phyloP scores from a whole-genome alignment of 2,113 vertebrate genomes.

The Balaenoptera acutorostrata region DNA sequence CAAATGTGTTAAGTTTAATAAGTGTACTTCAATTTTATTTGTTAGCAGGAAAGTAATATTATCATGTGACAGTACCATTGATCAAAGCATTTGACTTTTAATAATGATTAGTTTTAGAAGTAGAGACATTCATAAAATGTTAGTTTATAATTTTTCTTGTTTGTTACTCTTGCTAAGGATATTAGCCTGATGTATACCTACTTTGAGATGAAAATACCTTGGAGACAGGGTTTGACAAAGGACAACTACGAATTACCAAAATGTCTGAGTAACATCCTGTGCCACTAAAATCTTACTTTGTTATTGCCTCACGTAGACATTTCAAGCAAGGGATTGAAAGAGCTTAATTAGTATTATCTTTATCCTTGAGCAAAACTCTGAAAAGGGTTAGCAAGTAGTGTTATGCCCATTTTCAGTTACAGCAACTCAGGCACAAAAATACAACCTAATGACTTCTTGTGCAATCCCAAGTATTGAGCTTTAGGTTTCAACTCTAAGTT shows the following conservation, averaged over 20 bases:
- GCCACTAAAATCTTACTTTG: not conserved
- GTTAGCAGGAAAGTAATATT: not conserved
- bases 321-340: not conserved
- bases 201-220: slow-evolving; percentile 5
- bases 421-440: not conserved
- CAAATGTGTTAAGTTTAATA: not conserved
- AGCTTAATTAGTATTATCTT: not conserved
- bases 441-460: not conserved
- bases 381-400: not conserved
- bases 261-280: not conserved
- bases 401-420: not conserved
- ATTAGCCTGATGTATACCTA: not conserved
- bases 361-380: not conserved
- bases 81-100: slow-evolving; percentile 4
- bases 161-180: not conserved
- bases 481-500: not conserved
- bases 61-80: not conserved
- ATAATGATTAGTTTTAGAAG: not conserved
- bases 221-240: not conserved
- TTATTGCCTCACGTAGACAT: not conserved
- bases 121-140: not conserved
- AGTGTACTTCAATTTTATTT: not conserved
- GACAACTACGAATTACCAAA: not conserved
- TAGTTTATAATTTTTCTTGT: not conserved
- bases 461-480: not conserved